Percentiles rank a stretch among this genome's conserved stretches.
These are phyloP conservation scores for Cataglyphis altisquamis DNA, from an alignment of 2,888 invertebrate genomes.

Conservation along the genomic window DNA sequence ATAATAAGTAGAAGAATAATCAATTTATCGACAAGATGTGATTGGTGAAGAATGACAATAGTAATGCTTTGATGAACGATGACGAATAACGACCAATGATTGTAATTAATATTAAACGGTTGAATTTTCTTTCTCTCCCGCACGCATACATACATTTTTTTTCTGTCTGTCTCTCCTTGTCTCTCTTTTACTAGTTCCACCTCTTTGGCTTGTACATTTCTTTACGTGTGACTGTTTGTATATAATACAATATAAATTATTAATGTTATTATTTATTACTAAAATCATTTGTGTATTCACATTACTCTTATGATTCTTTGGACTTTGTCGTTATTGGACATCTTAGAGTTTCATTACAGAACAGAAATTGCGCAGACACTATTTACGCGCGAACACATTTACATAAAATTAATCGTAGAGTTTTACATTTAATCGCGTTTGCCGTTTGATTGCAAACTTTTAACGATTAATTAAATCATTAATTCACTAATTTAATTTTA, in stretches of 20 bases:
- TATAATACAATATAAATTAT: conserved; percentile 79
- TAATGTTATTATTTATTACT: conserved; percentile 57
- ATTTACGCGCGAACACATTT: conserved; percentile 18
- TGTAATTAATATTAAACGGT: conserved; percentile 40
- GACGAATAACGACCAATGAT: conserved; percentile 30
- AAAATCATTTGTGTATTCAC: conserved; percentile 33
- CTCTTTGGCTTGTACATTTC: conserved; percentile 85
- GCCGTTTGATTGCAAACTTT: neutral
- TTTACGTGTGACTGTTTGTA: conserved; percentile 81
- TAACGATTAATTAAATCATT: conserved; percentile 11
- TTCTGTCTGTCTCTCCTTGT: conserved; percentile 41
- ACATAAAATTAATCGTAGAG: conserved; percentile 2
- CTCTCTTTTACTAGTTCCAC: conserved; percentile 83
- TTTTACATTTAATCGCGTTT: conserved; percentile 23
- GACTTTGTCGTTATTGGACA: conserved; percentile 30
- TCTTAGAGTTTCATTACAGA: conserved; percentile 16
- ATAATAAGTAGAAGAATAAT: conserved; percentile 48
- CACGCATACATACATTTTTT: neutral
- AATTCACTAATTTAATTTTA: conserved; percentile 18
- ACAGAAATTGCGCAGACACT: conserved; percentile 18
- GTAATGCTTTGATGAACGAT: conserved; percentile 27
- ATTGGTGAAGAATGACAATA: conserved; percentile 38
- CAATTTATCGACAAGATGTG: conserved; percentile 34
- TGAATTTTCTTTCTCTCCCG: conserved; percentile 21
- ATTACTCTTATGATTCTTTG: conserved; percentile 51